Evolutionary conservation across 1,140 invertebrate genomes (phyloP).

Genomic region (Rhagoletis pomonella): DNA sequence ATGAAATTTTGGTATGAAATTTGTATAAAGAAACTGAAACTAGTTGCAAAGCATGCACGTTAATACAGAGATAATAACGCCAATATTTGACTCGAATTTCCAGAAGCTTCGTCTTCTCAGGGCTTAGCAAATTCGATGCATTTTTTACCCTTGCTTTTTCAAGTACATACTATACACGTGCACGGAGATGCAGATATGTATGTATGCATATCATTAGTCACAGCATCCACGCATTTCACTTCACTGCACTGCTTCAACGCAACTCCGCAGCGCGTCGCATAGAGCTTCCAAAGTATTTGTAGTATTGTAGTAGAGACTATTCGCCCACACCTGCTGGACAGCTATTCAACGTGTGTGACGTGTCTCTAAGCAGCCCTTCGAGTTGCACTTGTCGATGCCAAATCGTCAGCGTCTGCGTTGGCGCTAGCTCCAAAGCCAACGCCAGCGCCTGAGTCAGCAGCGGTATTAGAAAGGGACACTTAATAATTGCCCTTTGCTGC

Average conservation of each 20-base stretch:
- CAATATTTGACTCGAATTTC: no score
- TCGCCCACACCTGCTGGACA: not conserved
- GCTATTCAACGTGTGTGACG: not conserved
- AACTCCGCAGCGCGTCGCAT: no score
- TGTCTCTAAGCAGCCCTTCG: not conserved
- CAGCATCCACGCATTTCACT: not conserved
- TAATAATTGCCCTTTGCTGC: constrained; percentile 25
- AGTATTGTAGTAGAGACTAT: no score
- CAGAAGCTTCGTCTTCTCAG: no score
- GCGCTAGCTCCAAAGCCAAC: not conserved
- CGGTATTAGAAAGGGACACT: not conserved
- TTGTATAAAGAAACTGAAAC: no score
- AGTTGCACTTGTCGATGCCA: not conserved
- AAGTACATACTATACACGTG: no score
- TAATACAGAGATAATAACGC: no score
- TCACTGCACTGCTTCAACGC: not conserved
- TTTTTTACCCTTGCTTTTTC: no score
- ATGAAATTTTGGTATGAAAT: no score
- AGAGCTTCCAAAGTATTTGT: not conserved
- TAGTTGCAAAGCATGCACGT: no score
- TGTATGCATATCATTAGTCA: not conserved
- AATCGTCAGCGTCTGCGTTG: no score
- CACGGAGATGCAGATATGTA: not conserved
- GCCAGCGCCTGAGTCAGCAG: not conserved
- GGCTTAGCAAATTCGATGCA: no score